Percentiles rank a stretch among this genome's conserved stretches.
These are phyloP conservation scores for Lucilia sericata DNA, from an alignment of 1,140 invertebrate genomes.

Conservation along the genomic window DNA sequence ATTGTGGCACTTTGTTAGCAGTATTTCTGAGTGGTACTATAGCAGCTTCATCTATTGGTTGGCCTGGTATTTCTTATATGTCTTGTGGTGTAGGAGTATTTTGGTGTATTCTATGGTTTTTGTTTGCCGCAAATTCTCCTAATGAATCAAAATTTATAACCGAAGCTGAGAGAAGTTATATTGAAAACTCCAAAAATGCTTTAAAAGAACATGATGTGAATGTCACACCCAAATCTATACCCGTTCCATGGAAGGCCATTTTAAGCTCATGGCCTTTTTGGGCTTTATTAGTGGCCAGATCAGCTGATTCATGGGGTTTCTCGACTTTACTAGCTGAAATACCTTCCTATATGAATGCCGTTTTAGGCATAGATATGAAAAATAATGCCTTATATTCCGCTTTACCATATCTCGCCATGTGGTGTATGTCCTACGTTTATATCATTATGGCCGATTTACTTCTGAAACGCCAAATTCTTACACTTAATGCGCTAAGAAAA, in stretches of 20 bases:
- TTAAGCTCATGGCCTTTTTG: conserved; percentile 85
- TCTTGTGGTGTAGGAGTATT: conserved; percentile 75
- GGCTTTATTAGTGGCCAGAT: conserved; percentile 85
- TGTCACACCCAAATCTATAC: conserved; percentile 48
- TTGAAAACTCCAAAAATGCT: conserved; percentile 68
- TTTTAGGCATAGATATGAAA: conserved; percentile 84
- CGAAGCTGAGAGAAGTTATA: conserved; percentile 74
- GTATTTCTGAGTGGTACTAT: conserved; percentile 77
- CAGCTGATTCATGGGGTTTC: conserved; percentile 93
- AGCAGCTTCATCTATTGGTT: conserved; percentile 75
- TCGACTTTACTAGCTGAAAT: conserved; percentile 93
- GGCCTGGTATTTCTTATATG: conserved; percentile 84
- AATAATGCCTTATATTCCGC: conserved; percentile 80
- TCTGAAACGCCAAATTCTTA: conserved; percentile 70
- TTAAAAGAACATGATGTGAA: conserved; percentile 50
- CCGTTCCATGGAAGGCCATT: conserved; percentile 79
- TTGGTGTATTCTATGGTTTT: conserved; percentile 75
- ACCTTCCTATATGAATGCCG: conserved; percentile 88
- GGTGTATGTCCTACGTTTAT: conserved; percentile 75
- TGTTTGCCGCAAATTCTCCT: conserved; percentile 77
- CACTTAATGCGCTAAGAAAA: conserved; percentile 70
- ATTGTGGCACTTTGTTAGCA: conserved; percentile 81
- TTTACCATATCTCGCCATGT: conserved; percentile 84
- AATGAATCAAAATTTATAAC: conserved; percentile 72
- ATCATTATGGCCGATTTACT: conserved; percentile 72